phyloP scores from a whole-genome alignment of 1,140 invertebrate species.

The Rhopalosiphum maidis region DNA sequence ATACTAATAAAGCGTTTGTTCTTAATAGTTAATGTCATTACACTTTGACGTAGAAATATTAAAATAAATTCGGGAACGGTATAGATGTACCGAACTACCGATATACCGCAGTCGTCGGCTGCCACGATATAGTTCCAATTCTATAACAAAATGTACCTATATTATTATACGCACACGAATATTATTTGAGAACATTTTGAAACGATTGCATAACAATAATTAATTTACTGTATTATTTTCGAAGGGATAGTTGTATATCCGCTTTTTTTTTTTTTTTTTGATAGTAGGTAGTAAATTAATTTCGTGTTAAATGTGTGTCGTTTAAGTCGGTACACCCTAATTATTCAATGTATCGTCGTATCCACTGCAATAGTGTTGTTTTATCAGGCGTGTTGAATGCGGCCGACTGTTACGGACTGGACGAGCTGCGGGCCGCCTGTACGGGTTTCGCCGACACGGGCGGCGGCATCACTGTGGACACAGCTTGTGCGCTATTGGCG shows the following conservation, averaged over 20 bases:
- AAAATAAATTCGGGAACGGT: not conserved
- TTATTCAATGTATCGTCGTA: not conserved
- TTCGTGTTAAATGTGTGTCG: too few relatives aligned
- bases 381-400: slow-evolving; percentile 90
- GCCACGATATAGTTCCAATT: not conserved
- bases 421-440: slow-evolving; percentile 87
- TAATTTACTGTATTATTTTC: not conserved
- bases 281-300: too few relatives aligned
- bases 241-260: not conserved
- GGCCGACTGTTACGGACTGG: slow-evolving; percentile 91
- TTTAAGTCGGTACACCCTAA: not conserved
- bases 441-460: slow-evolving; percentile 87
- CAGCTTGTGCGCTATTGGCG: slow-evolving; percentile 89
- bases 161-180: not conserved
- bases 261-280: too few relatives aligned
- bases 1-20: not conserved
- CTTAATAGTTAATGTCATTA: not conserved
- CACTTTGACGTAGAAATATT: not conserved
- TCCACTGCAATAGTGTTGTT: slow-evolving; percentile 7
- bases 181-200: not conserved
- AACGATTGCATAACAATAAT: not conserved
- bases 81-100: not conserved
- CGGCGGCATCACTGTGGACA: slow-evolving; percentile 91
- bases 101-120: not conserved
- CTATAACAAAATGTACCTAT: not conserved